Percentiles rank a stretch among this genome's conserved stretches.
Conservation (phyloP, 2,113 vertebrate species). For the Colinus virginianus region DNA sequence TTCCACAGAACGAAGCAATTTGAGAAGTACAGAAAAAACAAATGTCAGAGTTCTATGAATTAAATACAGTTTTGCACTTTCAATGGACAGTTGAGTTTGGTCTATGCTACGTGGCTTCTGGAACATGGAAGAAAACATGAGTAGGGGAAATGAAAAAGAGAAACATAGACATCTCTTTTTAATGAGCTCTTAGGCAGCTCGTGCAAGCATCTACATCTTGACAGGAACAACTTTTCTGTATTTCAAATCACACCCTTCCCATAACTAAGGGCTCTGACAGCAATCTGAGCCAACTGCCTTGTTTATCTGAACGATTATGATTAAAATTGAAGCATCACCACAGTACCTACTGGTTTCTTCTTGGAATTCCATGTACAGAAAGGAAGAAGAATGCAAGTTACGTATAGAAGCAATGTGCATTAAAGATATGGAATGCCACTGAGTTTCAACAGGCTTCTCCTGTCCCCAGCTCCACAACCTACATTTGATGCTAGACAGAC, state of each 20-base stretch:
- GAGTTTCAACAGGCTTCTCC: background rate
- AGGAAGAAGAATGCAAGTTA: background rate
- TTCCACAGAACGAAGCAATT: background rate
- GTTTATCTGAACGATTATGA: background rate
- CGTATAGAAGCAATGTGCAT: background rate
- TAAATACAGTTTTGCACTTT: background rate
- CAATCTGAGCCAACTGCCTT: background rate
- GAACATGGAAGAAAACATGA: background rate
- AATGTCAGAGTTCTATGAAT: background rate
- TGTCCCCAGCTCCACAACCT: background rate
- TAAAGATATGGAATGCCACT: background rate
- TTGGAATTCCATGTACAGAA: background rate
- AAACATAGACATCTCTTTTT: background rate
- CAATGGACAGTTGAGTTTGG: background rate
- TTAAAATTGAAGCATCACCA: background rate
- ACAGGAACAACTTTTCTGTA: background rate
- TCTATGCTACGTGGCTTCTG: background rate
- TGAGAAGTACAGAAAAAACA: background rate
- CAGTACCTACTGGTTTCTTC: background rate
- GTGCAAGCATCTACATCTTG: background rate
- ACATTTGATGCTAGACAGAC: background rate
- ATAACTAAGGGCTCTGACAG: background rate
- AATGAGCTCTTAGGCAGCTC: background rate
- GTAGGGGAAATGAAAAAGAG: background rate
- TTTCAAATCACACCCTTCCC: background rate